Conservation (phyloP, 1,140 invertebrate species). For the Eueides isabella region DNA sequence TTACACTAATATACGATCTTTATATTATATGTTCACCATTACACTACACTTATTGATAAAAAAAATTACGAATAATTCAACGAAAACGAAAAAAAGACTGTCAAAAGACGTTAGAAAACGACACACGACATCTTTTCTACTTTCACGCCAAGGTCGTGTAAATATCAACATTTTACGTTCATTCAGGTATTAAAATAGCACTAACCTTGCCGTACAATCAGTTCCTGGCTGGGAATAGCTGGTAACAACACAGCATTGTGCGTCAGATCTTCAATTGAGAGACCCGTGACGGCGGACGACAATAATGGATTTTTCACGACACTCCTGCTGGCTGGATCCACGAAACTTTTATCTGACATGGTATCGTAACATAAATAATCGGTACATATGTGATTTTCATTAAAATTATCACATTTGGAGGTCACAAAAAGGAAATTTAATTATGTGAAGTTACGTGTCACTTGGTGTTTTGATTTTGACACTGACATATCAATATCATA, state of each 20-base stretch:
- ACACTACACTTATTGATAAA: neutral
- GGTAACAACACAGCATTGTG: constrained; percentile 77
- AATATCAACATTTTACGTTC: constrained; percentile 43
- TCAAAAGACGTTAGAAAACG: constrained; percentile 44
- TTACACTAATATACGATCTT: neutral
- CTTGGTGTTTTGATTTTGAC: constrained; percentile 73
- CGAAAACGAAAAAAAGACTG: constrained; percentile 45
- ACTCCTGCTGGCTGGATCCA: constrained; percentile 65
- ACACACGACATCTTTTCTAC: constrained; percentile 46
- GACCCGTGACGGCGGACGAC: constrained; percentile 71
- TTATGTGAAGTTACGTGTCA: constrained; percentile 79
- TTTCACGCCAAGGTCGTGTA: constrained; percentile 55
- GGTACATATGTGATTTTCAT: constrained; percentile 58
- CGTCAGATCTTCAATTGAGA: constrained; percentile 77
- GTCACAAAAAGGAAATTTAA: constrained; percentile 77
- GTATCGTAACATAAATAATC: constrained; percentile 56
- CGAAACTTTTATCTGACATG: constrained; percentile 77
- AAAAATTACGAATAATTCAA: neutral
- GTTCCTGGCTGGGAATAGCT: constrained; percentile 63
- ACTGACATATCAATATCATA: constrained; percentile 33
- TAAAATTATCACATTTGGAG: constrained; percentile 78
- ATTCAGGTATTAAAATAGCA: constrained; percentile 66
- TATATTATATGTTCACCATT: neutral
- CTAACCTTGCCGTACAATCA: constrained; percentile 69
- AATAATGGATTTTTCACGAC: constrained; percentile 77